Percentiles rank a stretch among this genome's conserved stretches.
phyloP scores from a whole-genome alignment of 64 coral and sea anemone species.

The Orbicella faveolata region DNA sequence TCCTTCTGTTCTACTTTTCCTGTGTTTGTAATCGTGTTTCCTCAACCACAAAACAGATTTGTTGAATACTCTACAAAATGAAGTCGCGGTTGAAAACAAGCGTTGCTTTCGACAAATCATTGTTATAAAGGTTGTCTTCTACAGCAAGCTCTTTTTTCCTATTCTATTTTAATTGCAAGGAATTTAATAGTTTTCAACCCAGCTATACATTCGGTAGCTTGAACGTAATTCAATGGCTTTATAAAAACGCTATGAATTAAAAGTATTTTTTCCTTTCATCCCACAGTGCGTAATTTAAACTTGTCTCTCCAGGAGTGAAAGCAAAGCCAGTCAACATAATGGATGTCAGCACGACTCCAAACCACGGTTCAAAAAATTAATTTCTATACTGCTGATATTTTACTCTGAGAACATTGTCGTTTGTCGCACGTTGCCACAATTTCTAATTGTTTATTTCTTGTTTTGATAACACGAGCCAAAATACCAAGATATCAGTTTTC shows the following conservation, averaged over 20 bases:
- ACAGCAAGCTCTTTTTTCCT: not conserved
- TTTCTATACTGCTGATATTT: not conserved
- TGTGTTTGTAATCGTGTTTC: no score
- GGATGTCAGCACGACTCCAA: not conserved
- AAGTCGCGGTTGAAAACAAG: no score
- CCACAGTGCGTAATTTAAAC: not conserved
- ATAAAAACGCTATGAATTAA: constrained; percentile 12
- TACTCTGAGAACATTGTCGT: not conserved
- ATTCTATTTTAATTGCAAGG: not conserved
- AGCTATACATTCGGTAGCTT: not conserved
- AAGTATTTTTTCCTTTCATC: not conserved
- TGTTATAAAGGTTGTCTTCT: no score
- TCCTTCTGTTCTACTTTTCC: no score
- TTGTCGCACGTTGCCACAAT: not conserved
- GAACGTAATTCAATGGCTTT: not conserved
- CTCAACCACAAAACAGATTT: no score
- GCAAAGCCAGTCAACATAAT: not conserved
- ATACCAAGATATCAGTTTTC: not conserved
- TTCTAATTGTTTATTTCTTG: not conserved
- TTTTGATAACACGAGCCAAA: not conserved
- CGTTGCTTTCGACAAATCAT: no score
- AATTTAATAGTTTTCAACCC: not conserved
- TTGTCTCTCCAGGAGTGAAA: not conserved
- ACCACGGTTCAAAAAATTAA: not conserved
- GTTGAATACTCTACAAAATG: no score